Percentiles rank a stretch among this genome's conserved stretches.
Conservation (phyloP, 2,888 invertebrate genomes). For the Gymnocheta viridis region DNA sequence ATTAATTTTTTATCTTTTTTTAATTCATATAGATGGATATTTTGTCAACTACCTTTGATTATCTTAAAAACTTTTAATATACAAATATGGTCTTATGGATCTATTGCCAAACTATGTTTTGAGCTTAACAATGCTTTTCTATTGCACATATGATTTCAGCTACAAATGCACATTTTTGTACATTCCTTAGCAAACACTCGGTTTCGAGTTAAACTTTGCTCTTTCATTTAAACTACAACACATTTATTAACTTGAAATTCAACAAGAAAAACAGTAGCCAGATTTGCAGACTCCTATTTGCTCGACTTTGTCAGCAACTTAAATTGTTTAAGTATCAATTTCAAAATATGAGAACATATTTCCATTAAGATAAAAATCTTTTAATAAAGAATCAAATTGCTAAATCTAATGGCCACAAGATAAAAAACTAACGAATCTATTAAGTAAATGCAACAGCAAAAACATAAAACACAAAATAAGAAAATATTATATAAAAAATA, state of each 20-base stretch:
- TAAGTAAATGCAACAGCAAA: conserved; percentile 38
- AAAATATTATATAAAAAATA: neutral
- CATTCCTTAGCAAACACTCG: neutral
- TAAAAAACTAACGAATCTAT: conserved; percentile 41
- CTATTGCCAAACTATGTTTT: too few species aligned
- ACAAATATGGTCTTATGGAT: too few species aligned
- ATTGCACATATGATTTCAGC: neutral
- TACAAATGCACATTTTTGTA: neutral
- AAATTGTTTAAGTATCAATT: conserved; percentile 55
- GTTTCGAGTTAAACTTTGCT: neutral
- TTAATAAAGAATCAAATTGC: conserved; percentile 20
- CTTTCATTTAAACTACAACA: neutral
- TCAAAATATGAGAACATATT: conserved; percentile 60
- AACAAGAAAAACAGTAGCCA: conserved; percentile 5
- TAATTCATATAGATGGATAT: too few species aligned
- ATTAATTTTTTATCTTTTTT: too few species aligned
- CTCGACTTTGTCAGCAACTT: neutral
- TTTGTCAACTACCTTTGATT: too few species aligned
- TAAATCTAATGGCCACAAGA: conserved; percentile 5
- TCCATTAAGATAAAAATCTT: conserved; percentile 53
- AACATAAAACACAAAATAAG: conserved; percentile 39
- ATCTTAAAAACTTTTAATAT: too few species aligned
- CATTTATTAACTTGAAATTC: conserved; percentile 7
- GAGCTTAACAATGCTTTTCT: too few species aligned
- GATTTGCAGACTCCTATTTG: neutral